These are phyloP conservation scores for Erynnis tages DNA, from an alignment of 2,888 invertebrate genomes.

Conservation along the genomic window DNA sequence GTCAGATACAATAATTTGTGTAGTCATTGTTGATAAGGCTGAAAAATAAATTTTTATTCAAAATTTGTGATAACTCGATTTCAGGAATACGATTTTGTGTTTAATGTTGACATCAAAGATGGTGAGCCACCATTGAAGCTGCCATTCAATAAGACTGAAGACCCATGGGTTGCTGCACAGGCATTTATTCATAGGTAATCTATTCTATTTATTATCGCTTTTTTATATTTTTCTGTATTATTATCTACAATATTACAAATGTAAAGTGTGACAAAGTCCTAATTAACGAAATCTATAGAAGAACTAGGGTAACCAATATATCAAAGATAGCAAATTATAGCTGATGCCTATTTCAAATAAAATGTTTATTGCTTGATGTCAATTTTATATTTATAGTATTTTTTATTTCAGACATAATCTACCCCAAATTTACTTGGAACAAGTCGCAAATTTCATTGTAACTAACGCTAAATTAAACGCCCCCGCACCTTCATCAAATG, in stretches of 20 bases:
- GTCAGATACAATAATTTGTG: too few species aligned
- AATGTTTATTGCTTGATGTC: too few species aligned
- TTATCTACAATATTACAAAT: too few species aligned
- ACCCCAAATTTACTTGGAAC: constrained; percentile 92
- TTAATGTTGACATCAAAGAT: constrained; percentile 97
- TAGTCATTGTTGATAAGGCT: too few species aligned
- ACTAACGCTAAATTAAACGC: constrained; percentile 85
- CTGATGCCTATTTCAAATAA: too few species aligned
- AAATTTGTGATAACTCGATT: too few species aligned
- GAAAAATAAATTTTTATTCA: too few species aligned
- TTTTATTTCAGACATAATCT: constrained; percentile 86
- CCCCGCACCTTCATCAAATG: constrained; percentile 53
- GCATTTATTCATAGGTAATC: constrained; percentile 89
- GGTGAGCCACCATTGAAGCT: constrained; percentile 93
- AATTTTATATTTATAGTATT: too few species aligned
- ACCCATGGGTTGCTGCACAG: constrained; percentile 96
- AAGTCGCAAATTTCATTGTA: constrained; percentile 95
- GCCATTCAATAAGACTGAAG: constrained; percentile 94
- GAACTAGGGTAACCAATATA: too few species aligned
- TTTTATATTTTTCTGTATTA: constrained; percentile 2
- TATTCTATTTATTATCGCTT: not conserved
- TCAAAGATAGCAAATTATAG: too few species aligned
- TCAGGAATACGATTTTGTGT: constrained; percentile 95
- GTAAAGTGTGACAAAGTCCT: too few species aligned
- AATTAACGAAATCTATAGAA: too few species aligned